Conservation (phyloP, 2,888 invertebrate species). For the Ormia ochracea region DNA sequence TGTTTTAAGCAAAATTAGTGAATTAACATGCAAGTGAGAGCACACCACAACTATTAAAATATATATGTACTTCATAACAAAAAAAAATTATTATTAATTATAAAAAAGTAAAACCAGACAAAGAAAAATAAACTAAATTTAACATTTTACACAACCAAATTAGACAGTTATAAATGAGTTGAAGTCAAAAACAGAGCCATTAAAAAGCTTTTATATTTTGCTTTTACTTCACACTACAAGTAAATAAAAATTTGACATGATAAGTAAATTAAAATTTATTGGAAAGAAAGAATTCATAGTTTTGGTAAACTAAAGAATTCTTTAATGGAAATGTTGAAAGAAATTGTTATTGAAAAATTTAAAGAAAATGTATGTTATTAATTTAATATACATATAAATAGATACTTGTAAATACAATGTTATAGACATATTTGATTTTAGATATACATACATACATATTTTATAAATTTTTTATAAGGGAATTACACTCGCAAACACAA, state of each 20-base stretch:
- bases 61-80: too few species aligned
- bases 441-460: conserved; percentile 1
- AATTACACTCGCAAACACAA: conserved; percentile 44
- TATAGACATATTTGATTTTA: conserved; percentile 7
- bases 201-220: conserved; percentile 50
- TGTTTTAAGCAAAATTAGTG: too few species aligned
- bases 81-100: too few species aligned
- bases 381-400: conserved; percentile 4
- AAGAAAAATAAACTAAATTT: conserved; percentile 7
- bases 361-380: conserved; percentile 7
- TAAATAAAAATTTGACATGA: conserved; percentile 41
- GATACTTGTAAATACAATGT: too few species aligned
- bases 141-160: background rate
- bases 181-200: conserved; percentile 40
- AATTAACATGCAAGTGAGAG: too few species aligned
- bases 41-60: too few species aligned
- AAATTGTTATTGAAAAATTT: background rate
- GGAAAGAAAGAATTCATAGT: background rate
- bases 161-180: conserved; percentile 2
- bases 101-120: background rate
- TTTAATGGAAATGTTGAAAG: conserved; percentile 2
- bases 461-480: conserved; percentile 13
- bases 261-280: conserved; percentile 8
- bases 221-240: conserved; percentile 57
- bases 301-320: background rate